Base-by-base conservation (phyloP, 2,888 invertebrate genomes). In the Volucella zonaria region DNA sequence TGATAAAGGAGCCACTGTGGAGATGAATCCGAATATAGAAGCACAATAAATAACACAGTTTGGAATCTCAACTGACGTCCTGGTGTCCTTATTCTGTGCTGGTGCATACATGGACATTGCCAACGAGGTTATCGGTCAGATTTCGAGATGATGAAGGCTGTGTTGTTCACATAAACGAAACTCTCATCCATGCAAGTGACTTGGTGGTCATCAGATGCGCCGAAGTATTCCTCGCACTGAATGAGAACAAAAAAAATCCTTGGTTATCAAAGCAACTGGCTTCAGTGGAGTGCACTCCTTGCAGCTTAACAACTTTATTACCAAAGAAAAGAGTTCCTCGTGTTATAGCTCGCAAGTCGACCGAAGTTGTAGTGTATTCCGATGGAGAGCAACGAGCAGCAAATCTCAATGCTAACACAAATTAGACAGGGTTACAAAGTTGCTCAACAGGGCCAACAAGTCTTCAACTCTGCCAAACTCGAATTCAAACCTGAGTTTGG, bases 401-500 rank as follows among this genome's bases (percentile, higher is more conserved):
- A 38, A 12, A 15, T 85, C 8, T 12, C 58, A n/a, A 68, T 85
- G 0, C 45, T 81, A 1, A 76, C 85, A 3, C 56, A 14, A 4
- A 68, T 14, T 0, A 73, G 45, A 31, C 9, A 10, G 4, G 51
- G 59, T 10, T 47, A 40, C 10, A 52, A 0, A 6, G n/a, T 18
- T 9, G 38, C 3, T 3, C 23, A 52, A 1, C 1, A 11, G 8
- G 15, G 38, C 3, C 14, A n/a, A n/a, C 15, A 12, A 1, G 15
- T 58, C 18, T 73, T 45, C 3, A 86, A 88, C 6, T 74, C 88
- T 0, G 74, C 91, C 2, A 91, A 91, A 79, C 47, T 91, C 2
- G 91, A 91, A 67, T 89, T 87, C 52, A 91, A 91, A 68, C 87
- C 90, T 0, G 78, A 88, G n/a, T 90, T 90, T 71, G 91, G 91